Evolutionary conservation across 2,888 invertebrate species (phyloP), one percentile per base, ranked within the genome.

Genomic region (Tenthredo distinguenda): DNA sequence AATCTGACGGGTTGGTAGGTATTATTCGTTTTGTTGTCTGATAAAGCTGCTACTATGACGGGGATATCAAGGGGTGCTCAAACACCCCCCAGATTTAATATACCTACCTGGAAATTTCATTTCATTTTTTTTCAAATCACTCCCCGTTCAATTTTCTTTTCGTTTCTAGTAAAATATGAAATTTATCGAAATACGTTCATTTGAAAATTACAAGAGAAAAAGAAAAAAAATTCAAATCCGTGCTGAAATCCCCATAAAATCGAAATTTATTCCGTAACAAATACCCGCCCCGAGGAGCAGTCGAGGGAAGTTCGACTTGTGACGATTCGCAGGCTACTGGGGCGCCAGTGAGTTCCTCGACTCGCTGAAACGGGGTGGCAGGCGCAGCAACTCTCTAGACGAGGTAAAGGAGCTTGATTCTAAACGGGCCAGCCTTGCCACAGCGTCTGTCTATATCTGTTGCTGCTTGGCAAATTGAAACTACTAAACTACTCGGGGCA

Each of bases 401-500:
- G 15, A 34, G 68, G 26, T 68, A 34, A 84, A 79, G 77, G 84
- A 79, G 15, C 62, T 72, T 40, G 81, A 21, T 65, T 40, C 40
- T 76, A 34, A 77, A 50, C 55, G 43, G 40, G 74, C 26, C 43
- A 43, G 10, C 40, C 12, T 43, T 40, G 84, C 47, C n/a, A 62
- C 50, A 58, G 58, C 62, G 81, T 58, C 37, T 31, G 37, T 62
- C 37, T 81, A 62, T 62, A 37, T 81, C 81, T 81, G 40, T 81
- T 81, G 81, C 37, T 81, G 50, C 58, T 74, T 50, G 84, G 84
- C 55, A 88, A 88, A 89, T 91, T 88, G 91, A 89, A 89, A 90
- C 89, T 89, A 87, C 85, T 87, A 82, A 91, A 90, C 90, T 90
- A 89, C 89, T 90, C 87, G 87, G 83, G 86, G 89, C 88, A 91